Base-by-base conservation (phyloP, 2,888 invertebrate species). In the Carabus problematicus region DNA sequence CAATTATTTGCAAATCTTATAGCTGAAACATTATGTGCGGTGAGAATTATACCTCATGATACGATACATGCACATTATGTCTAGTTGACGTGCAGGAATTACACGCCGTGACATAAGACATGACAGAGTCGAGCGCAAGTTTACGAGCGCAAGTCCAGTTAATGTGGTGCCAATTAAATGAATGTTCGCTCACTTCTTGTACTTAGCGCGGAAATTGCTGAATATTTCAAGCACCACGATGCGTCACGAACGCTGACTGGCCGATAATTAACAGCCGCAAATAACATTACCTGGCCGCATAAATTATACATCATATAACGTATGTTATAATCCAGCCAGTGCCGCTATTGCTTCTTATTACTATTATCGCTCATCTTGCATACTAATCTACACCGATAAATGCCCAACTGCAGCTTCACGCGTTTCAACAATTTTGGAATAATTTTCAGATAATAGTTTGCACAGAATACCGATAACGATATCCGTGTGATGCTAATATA, bases 131-230 rank as follows among this genome's bases (percentile, higher is more conserved):
- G 29, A 29, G 29, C 11, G 47, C 16, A 14, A 1, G 12, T 47
- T 47, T 47, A 47, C 47, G 47, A 52, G 52, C 52, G 16, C 41
- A 54, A 8, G 56, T 56, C 11, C 62, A 6, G 52, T 66, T 45
- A 66, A 58, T 66, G 66, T 58, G 59, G 66, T 66, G 66, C 66
- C 66, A 66, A 66, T 66, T 66, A 66, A 66, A 66, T 66, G 58
- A 66, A 66, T 66, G 66, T 66, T 39, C 52, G 52, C 19, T 19
- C 52, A 52, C 19, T 52, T 52, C 66, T 66, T 66, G 49, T 59
- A 59, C 47, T 59, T 49, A 49, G 58, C 58, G 49, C 58, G 66
- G 66, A 66, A 66, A 66, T 66, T 66, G 58, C 66, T 39, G 47
- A 66, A 66, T 66, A 66, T 66, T 66, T 66, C 66, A 66, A 66